Evolutionary conservation across 2,113 vertebrate genomes (phyloP).

Genomic region (Empidonax traillii): DNA sequence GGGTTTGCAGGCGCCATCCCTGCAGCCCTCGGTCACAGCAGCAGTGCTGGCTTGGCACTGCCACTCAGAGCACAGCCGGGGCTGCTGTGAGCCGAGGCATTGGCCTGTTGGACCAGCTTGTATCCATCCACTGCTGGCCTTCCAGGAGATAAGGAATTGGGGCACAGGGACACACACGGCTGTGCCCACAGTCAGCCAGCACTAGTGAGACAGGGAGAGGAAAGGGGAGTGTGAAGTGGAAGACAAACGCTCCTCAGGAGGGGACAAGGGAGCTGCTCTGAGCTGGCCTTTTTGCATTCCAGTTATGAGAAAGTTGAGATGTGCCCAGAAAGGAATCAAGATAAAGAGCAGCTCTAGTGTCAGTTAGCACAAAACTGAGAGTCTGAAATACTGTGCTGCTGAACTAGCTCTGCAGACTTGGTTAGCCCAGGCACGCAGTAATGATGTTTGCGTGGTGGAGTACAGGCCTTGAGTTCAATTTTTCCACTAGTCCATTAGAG

Average conservation of each 20-base stretch:
- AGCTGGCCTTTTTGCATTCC: too few relatives aligned
- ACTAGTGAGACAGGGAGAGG: accelerated
- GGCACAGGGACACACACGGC: accelerated
- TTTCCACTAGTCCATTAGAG: neutral
- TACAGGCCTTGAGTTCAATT: accelerated
- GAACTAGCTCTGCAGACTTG: neutral
- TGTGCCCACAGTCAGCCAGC: neutral
- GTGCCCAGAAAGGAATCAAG: neutral
- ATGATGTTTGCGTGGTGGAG: too few relatives aligned
- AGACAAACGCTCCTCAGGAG: neutral
- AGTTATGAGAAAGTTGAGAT: neutral
- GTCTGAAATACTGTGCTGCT: neutral
- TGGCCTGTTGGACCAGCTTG: neutral
- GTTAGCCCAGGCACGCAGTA: neutral
- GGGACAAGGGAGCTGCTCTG: neutral
- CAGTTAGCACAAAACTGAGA: neutral
- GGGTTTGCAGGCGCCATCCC: neutral
- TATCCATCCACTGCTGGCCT: accelerated
- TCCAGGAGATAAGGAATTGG: neutral
- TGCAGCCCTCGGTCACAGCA: neutral
- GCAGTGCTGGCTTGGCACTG: neutral
- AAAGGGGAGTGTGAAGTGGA: neutral
- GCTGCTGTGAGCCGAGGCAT: neutral
- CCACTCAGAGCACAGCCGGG: neutral
- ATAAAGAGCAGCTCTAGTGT: accelerated